phyloP scores from a whole-genome alignment of 2,888 invertebrate species.

The Microctonus hyperodae region DNA sequence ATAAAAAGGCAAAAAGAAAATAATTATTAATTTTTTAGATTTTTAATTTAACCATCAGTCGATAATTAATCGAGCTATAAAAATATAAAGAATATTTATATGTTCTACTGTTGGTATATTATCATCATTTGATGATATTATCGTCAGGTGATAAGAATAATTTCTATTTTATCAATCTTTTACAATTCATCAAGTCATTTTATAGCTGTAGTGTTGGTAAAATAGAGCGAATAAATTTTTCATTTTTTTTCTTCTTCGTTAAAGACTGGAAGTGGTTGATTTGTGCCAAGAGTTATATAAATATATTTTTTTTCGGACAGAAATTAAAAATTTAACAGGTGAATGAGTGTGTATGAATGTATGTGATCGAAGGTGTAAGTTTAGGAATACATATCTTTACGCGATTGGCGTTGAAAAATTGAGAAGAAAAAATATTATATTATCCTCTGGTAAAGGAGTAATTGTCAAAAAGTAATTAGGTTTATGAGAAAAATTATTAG shows the following conservation, averaged over 20 bases:
- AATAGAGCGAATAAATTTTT: neutral
- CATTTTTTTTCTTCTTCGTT: constrained; percentile 16
- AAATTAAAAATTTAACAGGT: neutral
- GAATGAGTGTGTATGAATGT: neutral
- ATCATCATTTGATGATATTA: too few species aligned
- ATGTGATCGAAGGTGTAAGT: too few species aligned
- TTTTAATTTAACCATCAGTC: neutral
- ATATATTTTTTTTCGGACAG: neutral
- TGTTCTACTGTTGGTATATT: too few species aligned
- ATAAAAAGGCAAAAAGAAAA: constrained; percentile 9
- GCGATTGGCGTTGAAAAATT: neutral
- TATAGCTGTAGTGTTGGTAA: neutral
- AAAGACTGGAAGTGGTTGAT: constrained; percentile 35
- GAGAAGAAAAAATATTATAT: neutral
- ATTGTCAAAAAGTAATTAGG: neutral
- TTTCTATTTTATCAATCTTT: neutral
- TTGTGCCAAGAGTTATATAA: constrained; percentile 40
- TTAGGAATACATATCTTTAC: neutral
- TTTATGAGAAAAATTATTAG: neutral
- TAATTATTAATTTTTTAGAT: neutral
- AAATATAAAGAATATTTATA: too few species aligned
- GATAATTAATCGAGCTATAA: constrained; percentile 12
- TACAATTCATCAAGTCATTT: neutral
- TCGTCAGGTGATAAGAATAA: neutral
- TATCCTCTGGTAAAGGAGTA: constrained; percentile 1